phyloP scores from a whole-genome alignment of 2,888 invertebrate species.

The Strigamia maritima region DNA sequence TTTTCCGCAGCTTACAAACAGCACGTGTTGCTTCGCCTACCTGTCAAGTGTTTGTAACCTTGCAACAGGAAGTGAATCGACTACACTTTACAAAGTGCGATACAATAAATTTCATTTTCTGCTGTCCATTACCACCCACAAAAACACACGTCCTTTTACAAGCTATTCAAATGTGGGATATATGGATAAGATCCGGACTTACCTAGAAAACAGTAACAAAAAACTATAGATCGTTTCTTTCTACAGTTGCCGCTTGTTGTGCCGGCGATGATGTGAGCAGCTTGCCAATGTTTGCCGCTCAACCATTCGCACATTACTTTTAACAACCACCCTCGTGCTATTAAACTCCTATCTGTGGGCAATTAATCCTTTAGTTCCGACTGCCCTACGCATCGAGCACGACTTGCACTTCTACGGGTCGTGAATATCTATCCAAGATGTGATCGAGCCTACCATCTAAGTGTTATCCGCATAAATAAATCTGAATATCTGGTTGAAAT shows the following conservation, averaged over 20 bases:
- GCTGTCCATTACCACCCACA: background rate
- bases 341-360: constrained; percentile 27
- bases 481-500: background rate
- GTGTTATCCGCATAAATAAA: background rate
- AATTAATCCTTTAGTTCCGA: constrained; percentile 18
- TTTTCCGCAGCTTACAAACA: constrained; percentile 12
- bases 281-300: background rate
- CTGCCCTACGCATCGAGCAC: background rate
- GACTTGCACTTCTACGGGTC: background rate
- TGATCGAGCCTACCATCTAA: background rate
- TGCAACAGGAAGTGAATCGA: constrained; percentile 8
- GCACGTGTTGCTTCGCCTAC: constrained; percentile 13
- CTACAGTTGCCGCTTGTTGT: background rate
- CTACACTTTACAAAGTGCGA: background rate
- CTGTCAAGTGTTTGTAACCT: constrained; percentile 20
- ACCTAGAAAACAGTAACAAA: background rate
- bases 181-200: background rate
- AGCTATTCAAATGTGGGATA: background rate
- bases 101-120: constrained; percentile 3
- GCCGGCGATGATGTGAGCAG: background rate
- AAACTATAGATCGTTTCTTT: background rate
- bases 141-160: background rate
- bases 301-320: constrained; percentile 11
- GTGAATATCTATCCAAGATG: background rate
- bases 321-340: constrained; percentile 21